phyloP scores from a whole-genome alignment of 2,888 invertebrate genomes.

The Hoplodrina blanda region DNA sequence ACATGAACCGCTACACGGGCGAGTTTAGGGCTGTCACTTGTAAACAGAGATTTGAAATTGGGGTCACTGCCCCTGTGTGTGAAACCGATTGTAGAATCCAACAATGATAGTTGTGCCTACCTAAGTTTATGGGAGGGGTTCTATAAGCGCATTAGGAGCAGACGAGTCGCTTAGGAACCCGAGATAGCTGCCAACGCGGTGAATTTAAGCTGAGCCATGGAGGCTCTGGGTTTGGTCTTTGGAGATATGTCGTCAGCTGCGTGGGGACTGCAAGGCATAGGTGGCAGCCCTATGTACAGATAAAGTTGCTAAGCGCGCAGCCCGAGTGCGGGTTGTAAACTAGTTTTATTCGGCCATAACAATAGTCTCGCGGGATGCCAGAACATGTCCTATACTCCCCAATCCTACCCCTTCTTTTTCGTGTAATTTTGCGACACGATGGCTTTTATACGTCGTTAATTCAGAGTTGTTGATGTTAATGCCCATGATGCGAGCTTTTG shows the following conservation, averaged over 20 bases:
- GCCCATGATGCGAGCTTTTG: slow-evolving; percentile 41
- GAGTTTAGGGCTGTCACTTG: slow-evolving; percentile 48
- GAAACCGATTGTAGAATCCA: neutral
- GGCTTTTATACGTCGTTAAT: slow-evolving; percentile 72
- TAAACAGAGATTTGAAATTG: slow-evolving; percentile 15
- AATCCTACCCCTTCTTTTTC: slow-evolving; percentile 62
- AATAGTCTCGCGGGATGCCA: slow-evolving; percentile 72
- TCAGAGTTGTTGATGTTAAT: slow-evolving; percentile 66
- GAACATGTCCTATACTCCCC: slow-evolving; percentile 68
- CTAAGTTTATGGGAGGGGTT: slow-evolving; percentile 10
- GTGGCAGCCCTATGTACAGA: slow-evolving; percentile 63
- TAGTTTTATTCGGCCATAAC: slow-evolving; percentile 82
- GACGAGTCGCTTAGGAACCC: neutral
- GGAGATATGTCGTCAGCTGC: slow-evolving; percentile 9
- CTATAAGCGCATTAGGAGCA: slow-evolving; percentile 20
- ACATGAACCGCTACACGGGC: slow-evolving; percentile 56
- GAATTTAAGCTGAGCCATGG: slow-evolving; percentile 8
- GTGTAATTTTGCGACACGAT: slow-evolving; percentile 66
- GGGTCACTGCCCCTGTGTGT: neutral
- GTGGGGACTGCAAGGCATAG: slow-evolving; percentile 16
- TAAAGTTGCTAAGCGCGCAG: slow-evolving; percentile 79
- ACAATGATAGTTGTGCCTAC: slow-evolving; percentile 7
- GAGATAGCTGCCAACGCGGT: slow-evolving; percentile 3
- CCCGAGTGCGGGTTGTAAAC: slow-evolving; percentile 77
- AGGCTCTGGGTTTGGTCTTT: neutral